Base-by-base conservation (phyloP, 2,113 vertebrate genomes). In the Glaucomys volans region DNA sequence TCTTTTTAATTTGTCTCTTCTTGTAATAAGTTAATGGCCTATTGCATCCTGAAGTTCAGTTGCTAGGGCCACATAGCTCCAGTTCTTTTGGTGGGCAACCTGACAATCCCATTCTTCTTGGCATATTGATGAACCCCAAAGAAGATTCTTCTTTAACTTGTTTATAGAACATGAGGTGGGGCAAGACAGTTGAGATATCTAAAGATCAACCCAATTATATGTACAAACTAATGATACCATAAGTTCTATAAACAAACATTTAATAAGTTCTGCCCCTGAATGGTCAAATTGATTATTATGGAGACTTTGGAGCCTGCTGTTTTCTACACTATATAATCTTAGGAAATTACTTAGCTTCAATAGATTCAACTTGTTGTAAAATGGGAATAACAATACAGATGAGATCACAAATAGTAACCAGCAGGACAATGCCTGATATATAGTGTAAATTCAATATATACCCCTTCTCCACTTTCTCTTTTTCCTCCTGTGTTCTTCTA, bases 371-470 rank as follows among this genome's bases (percentile, higher is more conserved):
- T 92, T 89, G 50, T n/a, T 47, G 28, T 66, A 28, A 57, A 52
- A 44, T n/a, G 44, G 54, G 44, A 11, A 28, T 9, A n/a, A 42
- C 44, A 16, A 26, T 47, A 20, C 30, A 13, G 47, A 75, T 28
- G n/a, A 42, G 24, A 32, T 77, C n/a, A 42, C 7, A 8, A 30
- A 5, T 1, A 6, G 22, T 52, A 72, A 82, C 57, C 10, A 59
- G 5, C 2, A 24, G 47, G 66, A n/a, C 12, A 2, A 2, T 8
- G 6, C 17, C 76, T 62, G 18, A 10, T 1, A 12, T 11, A 0
- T 1, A 14, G 40, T 2, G 64, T 14, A 35, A 37, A 14, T 64
- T 88, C 50, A 57, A 7, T 4, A 12, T 2, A 1, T 7, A 11
- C 1, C 14, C 16, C 28, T 66, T 28, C 28, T 37, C 24, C 16